Evolutionary conservation across 1,140 invertebrate genomes (phyloP), one percentile per base, ranked within the genome.

Genomic region (Neotoxoptera formosana): DNA sequence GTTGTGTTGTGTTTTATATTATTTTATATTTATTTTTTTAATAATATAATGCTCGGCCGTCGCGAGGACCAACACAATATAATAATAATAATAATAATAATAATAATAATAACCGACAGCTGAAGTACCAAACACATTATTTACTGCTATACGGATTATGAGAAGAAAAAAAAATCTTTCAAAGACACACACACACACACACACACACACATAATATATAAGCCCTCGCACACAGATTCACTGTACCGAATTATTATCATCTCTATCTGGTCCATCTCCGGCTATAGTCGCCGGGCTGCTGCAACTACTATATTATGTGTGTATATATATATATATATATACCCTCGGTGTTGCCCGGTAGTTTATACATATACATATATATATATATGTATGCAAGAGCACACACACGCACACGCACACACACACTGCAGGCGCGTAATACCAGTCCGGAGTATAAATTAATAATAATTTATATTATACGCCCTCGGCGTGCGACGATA

Each of bases 91-190:
- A 90, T 56, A 56, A 90, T 90, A n/a, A 51, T 51, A 51, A 51
- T 51, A 51, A 51, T 51, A 48, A 91, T 91, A 91, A 91, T 81
- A 93, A 53, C 76, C 45, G 91, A 93, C 91, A 84, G 91, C 91
- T 93, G 76, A 93, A 84, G 91, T 84, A 93, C 90, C 90, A 91
- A 91, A 91, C 91, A 84, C 76, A 93, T 93, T 93, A 93, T 93
- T 93, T 93, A 93, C 91, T 41, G 48, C 81, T 84, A 53, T 93
- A 93, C 91, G 67, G 91, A 92, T 83, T 84, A 84, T 25, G n/a
- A 48, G 86, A 34, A 88, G 34, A 88, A 88, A 88, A 51, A 88
- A 88, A 88, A 88, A 88, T 51, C 47, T 88, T 51, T 88, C 86
- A 48, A 88, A 88, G 86, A 88, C 86, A 88, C 86, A 88, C 84